A percentile compares a stretch with the other conserved stretches of the same genome.
Conservation (phyloP, 2,888 invertebrate genomes). For the Apomyelois bistriatella region DNA sequence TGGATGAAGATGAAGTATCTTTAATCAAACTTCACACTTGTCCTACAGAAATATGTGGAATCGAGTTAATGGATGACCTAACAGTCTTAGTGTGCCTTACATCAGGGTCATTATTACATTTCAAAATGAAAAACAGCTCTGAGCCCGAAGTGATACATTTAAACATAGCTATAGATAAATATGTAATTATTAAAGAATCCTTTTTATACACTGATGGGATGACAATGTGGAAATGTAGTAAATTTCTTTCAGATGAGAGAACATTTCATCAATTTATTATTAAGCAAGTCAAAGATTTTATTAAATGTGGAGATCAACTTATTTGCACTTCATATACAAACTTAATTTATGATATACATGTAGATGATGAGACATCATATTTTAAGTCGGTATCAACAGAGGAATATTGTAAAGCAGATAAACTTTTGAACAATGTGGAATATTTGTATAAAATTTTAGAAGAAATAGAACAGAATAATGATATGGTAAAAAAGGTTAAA, state of each 20-base stretch:
- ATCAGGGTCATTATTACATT: constrained; percentile 51
- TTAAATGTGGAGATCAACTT: constrained; percentile 40
- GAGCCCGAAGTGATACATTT: constrained; percentile 43
- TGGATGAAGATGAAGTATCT: constrained; percentile 27
- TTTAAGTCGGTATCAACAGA: constrained; percentile 27
- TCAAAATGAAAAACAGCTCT: constrained; percentile 31
- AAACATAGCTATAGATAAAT: constrained; percentile 51
- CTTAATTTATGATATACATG: constrained; percentile 45
- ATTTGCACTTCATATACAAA: constrained; percentile 58
- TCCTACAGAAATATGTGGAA: constrained; percentile 49
- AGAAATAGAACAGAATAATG: constrained; percentile 45
- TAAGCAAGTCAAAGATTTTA: constrained; percentile 53
- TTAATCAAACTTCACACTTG: constrained; percentile 45
- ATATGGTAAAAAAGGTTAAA: constrained; percentile 37
- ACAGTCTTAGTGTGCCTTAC: constrained; percentile 44
- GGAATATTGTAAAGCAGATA: constrained; percentile 44
- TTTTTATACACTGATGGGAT: constrained; percentile 57
- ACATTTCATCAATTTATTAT: constrained; percentile 45
- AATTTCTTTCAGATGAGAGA: constrained; percentile 35
- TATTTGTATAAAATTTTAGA: constrained; percentile 45
- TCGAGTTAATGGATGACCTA: constrained; percentile 36
- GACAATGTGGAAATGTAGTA: constrained; percentile 55
- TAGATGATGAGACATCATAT: constrained; percentile 40
- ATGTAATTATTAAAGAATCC: constrained; percentile 31
- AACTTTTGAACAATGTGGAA: constrained; percentile 45